A percentile compares a stretch with the other conserved stretches of the same genome.
phyloP scores from a whole-genome alignment of 2,113 vertebrate genomes.

The Apodemus speciosus region DNA sequence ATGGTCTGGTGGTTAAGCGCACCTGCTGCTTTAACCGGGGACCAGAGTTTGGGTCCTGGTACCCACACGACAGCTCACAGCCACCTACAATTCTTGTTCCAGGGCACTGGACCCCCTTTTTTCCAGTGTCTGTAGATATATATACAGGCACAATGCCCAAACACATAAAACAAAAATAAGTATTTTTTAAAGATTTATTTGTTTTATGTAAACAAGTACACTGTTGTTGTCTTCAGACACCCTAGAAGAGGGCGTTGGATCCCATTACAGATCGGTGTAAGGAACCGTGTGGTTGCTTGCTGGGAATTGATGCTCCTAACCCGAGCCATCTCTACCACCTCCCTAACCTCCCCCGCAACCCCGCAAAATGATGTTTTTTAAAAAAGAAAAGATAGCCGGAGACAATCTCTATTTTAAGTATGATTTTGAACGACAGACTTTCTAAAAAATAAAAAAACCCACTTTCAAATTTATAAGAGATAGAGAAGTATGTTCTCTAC shows the following conservation, averaged over 20 bases:
- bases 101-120: neutral
- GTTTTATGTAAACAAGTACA: no score
- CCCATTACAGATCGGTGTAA: no score
- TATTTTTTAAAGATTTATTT: no score
- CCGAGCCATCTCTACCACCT: no score
- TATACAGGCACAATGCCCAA: neutral
- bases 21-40: neutral
- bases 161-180: neutral
- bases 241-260: no score
- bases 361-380: neutral
- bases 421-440: slow-evolving; percentile 39
- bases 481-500: neutral
- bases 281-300: no score
- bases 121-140: neutral
- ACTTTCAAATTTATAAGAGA: neutral
- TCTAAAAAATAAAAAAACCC: neutral
- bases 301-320: no score
- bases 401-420: slow-evolving; percentile 18
- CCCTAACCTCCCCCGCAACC: no score
- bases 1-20: neutral
- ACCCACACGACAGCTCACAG: neutral
- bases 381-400: neutral
- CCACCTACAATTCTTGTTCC: no score
- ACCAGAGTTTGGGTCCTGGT: neutral
- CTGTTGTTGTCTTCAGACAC: no score